Evolutionary conservation across 2,113 vertebrate species (phyloP).

Genomic region (Dipodomys merriami): DNA sequence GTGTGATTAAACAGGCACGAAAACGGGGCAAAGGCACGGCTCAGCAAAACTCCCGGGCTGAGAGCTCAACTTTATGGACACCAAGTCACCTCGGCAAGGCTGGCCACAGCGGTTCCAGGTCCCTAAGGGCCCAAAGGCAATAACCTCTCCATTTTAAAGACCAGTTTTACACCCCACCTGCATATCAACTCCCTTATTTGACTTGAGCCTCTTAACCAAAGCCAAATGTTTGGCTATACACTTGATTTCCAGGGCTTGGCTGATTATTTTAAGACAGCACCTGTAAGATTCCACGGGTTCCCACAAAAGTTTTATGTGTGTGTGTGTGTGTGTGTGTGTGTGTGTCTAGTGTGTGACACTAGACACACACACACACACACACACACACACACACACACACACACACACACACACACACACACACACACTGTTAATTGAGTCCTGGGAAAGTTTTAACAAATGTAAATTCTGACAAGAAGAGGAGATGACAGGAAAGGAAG

Average conservation of each 20-base stretch:
- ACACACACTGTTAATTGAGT: slow-evolving; percentile 65
- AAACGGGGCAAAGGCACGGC: slow-evolving; percentile 57
- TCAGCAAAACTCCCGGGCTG: slow-evolving; percentile 42
- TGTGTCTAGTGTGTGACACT: too few species aligned
- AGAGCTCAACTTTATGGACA: slow-evolving; percentile 65
- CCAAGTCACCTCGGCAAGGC: slow-evolving; percentile 68
- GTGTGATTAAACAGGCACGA: slow-evolving; percentile 71
- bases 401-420: too few species aligned
- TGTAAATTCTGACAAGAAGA: slow-evolving; percentile 42
- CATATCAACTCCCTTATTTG: slow-evolving; percentile 64
- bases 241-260: slow-evolving; percentile 61
- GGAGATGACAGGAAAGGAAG: slow-evolving; percentile 43
- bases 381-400: slow-evolving; percentile 6
- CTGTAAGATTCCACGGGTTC: not conserved
- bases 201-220: slow-evolving; percentile 75
- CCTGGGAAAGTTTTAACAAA: slow-evolving; percentile 59
- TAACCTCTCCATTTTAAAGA: slow-evolving; percentile 80
- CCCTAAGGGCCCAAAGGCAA: slow-evolving; percentile 66
- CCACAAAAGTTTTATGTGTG: not conserved
- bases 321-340: too few species aligned
- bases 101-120: slow-evolving; percentile 53
- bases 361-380: too few species aligned
- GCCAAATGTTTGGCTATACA: slow-evolving; percentile 72
- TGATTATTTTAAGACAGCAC: slow-evolving; percentile 48
- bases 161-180: slow-evolving; percentile 78